phyloP scores from a whole-genome alignment of 1,140 invertebrate genomes.

The Cotesia chilonis region DNA sequence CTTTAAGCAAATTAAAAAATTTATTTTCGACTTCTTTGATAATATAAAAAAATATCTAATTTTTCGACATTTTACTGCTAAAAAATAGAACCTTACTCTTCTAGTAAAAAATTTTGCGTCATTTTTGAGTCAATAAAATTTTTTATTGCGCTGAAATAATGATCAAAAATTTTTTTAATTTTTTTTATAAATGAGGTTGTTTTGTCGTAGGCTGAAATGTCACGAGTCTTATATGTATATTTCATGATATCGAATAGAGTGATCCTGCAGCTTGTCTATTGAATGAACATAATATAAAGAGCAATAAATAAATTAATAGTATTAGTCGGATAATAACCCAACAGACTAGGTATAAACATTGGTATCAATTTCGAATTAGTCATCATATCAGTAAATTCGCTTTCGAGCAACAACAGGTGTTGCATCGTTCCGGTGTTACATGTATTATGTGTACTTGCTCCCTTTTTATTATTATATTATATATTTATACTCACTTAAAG shows the following conservation, averaged over 20 bases:
- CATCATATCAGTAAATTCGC: constrained; percentile 59
- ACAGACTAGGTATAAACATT: constrained; percentile 52
- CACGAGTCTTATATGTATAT: constrained; percentile 14
- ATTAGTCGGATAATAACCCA: not conserved
- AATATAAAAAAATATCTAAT: too few relatives aligned
- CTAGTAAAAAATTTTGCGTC: too few relatives aligned
- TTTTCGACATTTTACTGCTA: too few relatives aligned
- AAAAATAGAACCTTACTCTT: too few relatives aligned
- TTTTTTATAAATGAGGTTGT: too few relatives aligned
- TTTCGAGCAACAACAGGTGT: constrained; percentile 63
- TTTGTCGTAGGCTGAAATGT: too few relatives aligned
- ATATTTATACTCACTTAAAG: not conserved
- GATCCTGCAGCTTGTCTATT: constrained; percentile 55
- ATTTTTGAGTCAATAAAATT: too few relatives aligned
- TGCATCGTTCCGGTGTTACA: constrained; percentile 47
- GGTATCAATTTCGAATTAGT: constrained; percentile 54
- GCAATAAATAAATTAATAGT: constrained; percentile 3
- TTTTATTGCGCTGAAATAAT: too few relatives aligned
- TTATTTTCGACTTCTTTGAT: too few relatives aligned
- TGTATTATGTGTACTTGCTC: constrained; percentile 3
- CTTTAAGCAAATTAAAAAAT: too few relatives aligned
- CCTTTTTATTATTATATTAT: constrained; percentile 5
- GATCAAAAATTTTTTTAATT: too few relatives aligned
- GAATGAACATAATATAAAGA: constrained; percentile 40
- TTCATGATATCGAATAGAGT: constrained; percentile 54